Base-by-base conservation (phyloP, 2,797 vertebrate species). In the Pachyuromys duprasi region DNA sequence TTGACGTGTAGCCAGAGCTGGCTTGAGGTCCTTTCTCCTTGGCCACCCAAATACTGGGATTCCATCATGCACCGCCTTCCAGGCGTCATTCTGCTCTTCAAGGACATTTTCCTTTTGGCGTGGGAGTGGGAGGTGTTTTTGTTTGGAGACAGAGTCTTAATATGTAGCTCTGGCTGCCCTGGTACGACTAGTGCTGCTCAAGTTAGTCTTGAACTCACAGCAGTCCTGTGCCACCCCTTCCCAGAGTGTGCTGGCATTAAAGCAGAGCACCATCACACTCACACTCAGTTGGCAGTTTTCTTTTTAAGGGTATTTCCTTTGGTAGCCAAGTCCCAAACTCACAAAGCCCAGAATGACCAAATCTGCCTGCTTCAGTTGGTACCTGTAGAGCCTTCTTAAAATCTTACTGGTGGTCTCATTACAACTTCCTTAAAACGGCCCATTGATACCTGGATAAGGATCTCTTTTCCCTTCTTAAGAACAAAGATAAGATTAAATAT, bases 381-480 rank as follows among this genome's bases (percentile, higher is more conserved):
- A 60, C 75, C 28, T 69, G 82, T 2, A 7, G 45, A 60, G 20
- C 39, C 6, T n/a, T 74, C 5, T 55, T 55, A 45, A 24, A 24
- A 39, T 88, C n/a, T 88, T 65, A 70, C n/a, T 0, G 63, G 28
- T 69, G 33, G 20, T 11, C 28, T 80, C 39, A 11, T 69, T 39
- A 72, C 36, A 83, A 0, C 57, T 78, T 39, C 70, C 45, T 90
- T 87, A 36, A 45, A 76, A 70, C n/a, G 45, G 26, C 36, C 5
- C 63, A 20, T 22, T 33, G 22, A 53, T 12, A 36, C n/a, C 83
- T 82, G 55, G 26, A 62, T 36, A 65, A 12, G 31, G 11, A 57
- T 92, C 72, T 75, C 60, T 42, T 90, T 49, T 57, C 36, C 42
- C 45, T 76, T 88, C 57, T 80, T 75, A 87, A 87, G 63, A 86